Conservation (phyloP, 2,888 invertebrate species). For the Callimorpha dominula region DNA sequence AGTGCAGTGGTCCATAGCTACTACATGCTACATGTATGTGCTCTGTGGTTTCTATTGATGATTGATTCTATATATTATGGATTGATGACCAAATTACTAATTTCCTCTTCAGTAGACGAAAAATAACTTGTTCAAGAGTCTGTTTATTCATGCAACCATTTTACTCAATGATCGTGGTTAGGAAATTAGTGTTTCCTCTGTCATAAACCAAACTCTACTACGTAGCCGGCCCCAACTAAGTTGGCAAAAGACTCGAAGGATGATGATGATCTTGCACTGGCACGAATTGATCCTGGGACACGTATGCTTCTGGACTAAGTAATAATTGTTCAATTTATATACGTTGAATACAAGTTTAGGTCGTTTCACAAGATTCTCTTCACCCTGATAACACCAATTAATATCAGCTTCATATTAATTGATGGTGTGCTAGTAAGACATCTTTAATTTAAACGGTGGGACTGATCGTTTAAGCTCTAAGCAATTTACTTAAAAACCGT, state of each 20-base stretch:
- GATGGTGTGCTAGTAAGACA: constrained; percentile 1
- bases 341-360: background rate
- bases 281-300: background rate
- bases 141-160: background rate
- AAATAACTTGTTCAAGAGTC: background rate
- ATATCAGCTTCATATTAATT: background rate
- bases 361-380: constrained; percentile 1
- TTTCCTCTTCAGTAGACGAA: too few relatives aligned
- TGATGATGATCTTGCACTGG: background rate
- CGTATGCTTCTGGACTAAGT: background rate
- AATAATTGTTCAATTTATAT: background rate
- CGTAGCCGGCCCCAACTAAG: too few relatives aligned
- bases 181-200: background rate
- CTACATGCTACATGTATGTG: background rate
- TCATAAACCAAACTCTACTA: background rate
- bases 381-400: background rate
- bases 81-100: too few relatives aligned
- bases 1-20: background rate
- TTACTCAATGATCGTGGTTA: background rate
- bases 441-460: background rate
- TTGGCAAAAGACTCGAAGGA: too few relatives aligned
- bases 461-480: background rate
- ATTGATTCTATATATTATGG: background rate
- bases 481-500: background rate
- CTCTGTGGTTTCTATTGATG: too few relatives aligned